Conservation (phyloP, 2,888 invertebrate genomes). For the Prenolepis imparis region DNA sequence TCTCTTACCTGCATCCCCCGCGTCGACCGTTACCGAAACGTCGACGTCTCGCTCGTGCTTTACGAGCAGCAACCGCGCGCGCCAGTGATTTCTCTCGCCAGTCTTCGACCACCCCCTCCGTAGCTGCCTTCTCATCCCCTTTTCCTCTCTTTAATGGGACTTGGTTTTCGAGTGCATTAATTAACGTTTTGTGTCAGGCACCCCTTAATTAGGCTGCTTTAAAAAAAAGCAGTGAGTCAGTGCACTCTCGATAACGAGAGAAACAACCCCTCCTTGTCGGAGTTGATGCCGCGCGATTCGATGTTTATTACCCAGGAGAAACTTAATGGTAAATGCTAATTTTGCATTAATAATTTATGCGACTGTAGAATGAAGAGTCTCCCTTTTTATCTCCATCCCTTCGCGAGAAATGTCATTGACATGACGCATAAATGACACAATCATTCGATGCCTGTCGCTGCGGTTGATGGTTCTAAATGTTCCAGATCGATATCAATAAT, state of each 20-base stretch:
- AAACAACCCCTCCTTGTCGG: constrained; percentile 1
- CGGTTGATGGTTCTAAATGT: not conserved
- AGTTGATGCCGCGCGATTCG: constrained; percentile 12
- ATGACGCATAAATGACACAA: not conserved
- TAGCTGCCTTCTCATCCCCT: constrained; percentile 60
- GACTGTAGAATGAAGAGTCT: not conserved
- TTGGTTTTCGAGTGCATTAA: constrained; percentile 82
- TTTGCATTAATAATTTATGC: constrained; percentile 38
- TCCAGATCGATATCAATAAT: not conserved
- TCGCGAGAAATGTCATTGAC: not conserved
- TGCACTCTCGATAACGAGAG: constrained; percentile 42
- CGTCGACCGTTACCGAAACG: constrained; percentile 31
- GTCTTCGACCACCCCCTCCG: constrained; percentile 49
- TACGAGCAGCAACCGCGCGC: constrained; percentile 69
- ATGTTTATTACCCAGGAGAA: constrained; percentile 23
- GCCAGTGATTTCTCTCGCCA: constrained; percentile 79
- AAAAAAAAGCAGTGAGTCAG: constrained; percentile 78
- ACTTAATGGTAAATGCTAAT: constrained; percentile 28
- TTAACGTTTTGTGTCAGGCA: constrained; percentile 81
- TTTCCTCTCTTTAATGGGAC: constrained; percentile 80
- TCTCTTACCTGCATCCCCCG: constrained; percentile 27
- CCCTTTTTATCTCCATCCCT: not conserved
- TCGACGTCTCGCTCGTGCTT: constrained; percentile 40
- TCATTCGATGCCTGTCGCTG: not conserved
- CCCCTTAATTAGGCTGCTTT: constrained; percentile 82